Conservation (phyloP, 1,140 invertebrate genomes). For the Megalonaias nervosa region DNA sequence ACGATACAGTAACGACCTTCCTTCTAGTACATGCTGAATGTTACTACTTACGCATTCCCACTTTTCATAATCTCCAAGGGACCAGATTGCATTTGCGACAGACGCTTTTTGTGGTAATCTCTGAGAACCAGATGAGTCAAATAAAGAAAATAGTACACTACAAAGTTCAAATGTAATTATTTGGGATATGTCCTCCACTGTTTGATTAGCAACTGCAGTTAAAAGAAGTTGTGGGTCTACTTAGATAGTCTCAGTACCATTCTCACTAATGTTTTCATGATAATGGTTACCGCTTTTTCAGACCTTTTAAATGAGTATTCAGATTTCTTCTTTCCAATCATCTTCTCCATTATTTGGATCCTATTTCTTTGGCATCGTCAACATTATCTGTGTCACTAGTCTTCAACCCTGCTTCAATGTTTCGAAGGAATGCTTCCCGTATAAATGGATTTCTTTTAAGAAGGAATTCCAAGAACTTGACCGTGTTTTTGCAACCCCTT, state of each 20-base stretch:
- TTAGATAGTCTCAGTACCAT: conserved; percentile 8
- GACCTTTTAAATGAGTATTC: conserved; percentile 33
- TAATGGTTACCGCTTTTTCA: conserved; percentile 34
- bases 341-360: conserved; percentile 29
- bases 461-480: too few relatives aligned
- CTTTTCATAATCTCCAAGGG: neutral
- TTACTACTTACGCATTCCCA: neutral
- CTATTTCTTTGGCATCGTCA: conserved; percentile 30
- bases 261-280: conserved; percentile 15
- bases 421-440: conserved; percentile 18
- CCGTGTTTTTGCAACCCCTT: too few relatives aligned
- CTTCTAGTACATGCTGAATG: conserved; percentile 40
- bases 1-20: conserved; percentile 21
- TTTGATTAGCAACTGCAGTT: neutral
- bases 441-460: conserved; percentile 30
- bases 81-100: conserved; percentile 40
- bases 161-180: conserved; percentile 41
- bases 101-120: conserved; percentile 31
- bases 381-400: conserved; percentile 25
- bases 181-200: conserved; percentile 9
- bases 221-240: conserved; percentile 46
- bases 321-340: conserved; percentile 28
- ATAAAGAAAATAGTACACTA: conserved; percentile 31
- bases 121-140: conserved; percentile 35
- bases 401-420: conserved; percentile 31